Conservation (phyloP, 2,113 vertebrate genomes). For the Lucifuga dentata region DNA sequence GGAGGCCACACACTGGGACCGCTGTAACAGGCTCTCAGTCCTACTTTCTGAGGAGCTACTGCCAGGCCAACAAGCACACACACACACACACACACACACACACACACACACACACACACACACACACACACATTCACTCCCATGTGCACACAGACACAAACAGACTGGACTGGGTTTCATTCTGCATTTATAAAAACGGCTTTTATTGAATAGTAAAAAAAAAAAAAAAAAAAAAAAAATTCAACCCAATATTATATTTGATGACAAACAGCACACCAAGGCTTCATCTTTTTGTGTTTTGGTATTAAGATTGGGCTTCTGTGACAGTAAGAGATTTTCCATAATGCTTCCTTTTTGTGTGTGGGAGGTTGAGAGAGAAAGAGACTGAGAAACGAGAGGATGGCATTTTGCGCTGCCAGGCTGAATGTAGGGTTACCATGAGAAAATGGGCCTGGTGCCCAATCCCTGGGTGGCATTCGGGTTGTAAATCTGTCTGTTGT, state of each 20-base stretch:
- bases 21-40: slow-evolving; percentile 76
- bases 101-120: slow-evolving; percentile 1
- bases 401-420: slow-evolving; percentile 53
- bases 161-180: slow-evolving; percentile 21
- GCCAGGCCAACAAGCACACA: slow-evolving; percentile 62
- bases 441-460: slow-evolving; percentile 66
- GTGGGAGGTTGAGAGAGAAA: slow-evolving; percentile 3
- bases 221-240: slow-evolving; percentile 17
- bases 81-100: slow-evolving; percentile 13
- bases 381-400: slow-evolving; percentile 19
- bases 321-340: slow-evolving; percentile 15
- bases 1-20: slow-evolving; percentile 79
- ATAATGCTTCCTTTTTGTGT: slow-evolving; percentile 25
- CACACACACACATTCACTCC: slow-evolving; percentile 23
- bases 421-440: slow-evolving; percentile 66
- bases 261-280: not conserved
- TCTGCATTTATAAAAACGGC: slow-evolving; percentile 27
- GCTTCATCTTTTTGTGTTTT: slow-evolving; percentile 23
- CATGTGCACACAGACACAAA: slow-evolving; percentile 43
- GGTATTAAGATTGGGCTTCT: slow-evolving; percentile 17
- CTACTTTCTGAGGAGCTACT: slow-evolving; percentile 71
- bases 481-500: slow-evolving; percentile 70
- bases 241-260: slow-evolving; percentile 24
- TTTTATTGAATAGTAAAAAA: slow-evolving; percentile 20
- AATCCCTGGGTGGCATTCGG: slow-evolving; percentile 56